Evolutionary conservation across 2,797 vertebrate species (phyloP), one percentile per base, ranked within the genome.

Genomic region (Monodelphis domestica): DNA sequence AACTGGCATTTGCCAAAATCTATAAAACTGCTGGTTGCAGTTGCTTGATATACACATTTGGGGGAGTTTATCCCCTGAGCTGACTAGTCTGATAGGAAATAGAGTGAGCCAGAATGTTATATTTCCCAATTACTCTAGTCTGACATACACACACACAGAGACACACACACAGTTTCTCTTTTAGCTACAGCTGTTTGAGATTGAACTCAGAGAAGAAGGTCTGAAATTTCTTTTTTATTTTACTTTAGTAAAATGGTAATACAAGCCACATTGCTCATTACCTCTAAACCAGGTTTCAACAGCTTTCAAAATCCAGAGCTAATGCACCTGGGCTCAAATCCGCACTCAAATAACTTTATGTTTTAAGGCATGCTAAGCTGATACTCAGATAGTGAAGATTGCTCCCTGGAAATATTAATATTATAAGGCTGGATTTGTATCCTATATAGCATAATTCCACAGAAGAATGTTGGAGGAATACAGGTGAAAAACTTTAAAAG

Each of bases 271-370:
- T 84, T 54, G 89, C 70, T 28, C 90, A 14, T 21, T 52, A 52
- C 53, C n/a, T 56, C 88, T 91, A 63, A 90, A 84, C 92, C 17
- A 17, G 91, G 33, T 21, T 29, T 93, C 95, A 0, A 1, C 91
- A 90, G 53, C 50, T 53, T 95, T 54, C 33, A 63, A 53, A 90
- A 88, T 92, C 26, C 91, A 94, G 52, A 15, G 7, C 21, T 17
- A 88, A 88, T 53, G 90, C 10, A 15, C 55, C 70, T 94, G 12
- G 0, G 0, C 52, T 95, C 29, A 89, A 63, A 45, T 5, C 54
- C 78, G 88, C 89, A 89, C 53, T 93, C 45, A 52, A 89, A 92
- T 91, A 92, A 91, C 15, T 89, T 94, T n/a, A 26, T 89, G 45
- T 54, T 95, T 95, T 87, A 94, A 59, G 53, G 91, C 1, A 38